Percentiles rank a stretch among this genome's conserved stretches.
These are phyloP conservation scores for Neofelis nebulosa DNA, from an alignment of 2,113 vertebrate genomes.

Conservation along the genomic window DNA sequence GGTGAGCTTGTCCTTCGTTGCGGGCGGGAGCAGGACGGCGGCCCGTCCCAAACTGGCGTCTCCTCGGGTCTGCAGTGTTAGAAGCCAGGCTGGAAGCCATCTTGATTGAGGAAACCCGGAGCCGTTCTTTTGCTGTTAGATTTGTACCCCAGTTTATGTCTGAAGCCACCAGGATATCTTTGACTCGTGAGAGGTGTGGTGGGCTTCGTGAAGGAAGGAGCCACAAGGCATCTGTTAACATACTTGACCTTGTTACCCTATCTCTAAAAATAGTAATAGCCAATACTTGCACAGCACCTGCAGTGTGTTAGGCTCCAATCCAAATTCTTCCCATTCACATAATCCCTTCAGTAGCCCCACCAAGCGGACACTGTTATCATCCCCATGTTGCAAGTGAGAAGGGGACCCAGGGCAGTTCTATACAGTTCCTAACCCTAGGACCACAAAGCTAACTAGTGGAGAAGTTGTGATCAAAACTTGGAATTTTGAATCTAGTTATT, in stretches of 20 bases:
- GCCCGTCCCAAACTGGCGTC: background rate
- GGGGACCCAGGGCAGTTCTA: background rate
- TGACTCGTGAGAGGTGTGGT: background rate
- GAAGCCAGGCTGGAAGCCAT: background rate
- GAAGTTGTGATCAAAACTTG: background rate
- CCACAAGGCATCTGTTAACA: background rate
- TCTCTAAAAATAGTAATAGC: background rate
- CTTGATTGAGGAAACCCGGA: background rate
- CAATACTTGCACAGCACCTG: background rate
- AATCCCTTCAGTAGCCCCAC: background rate
- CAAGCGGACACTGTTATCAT: background rate
- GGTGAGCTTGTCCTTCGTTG: slow-evolving; percentile 83
- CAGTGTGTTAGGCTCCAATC: background rate
- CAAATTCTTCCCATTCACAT: background rate
- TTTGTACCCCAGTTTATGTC: background rate
- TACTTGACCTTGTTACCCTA: background rate
- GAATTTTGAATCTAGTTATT: background rate
- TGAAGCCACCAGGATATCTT: background rate
- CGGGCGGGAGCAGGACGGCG: accelerated
- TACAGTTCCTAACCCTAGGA: background rate
- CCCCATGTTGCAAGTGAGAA: background rate
- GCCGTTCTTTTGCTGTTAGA: background rate
- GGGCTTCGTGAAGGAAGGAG: background rate
- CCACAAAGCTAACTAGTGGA: background rate
- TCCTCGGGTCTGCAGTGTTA: background rate